Evolutionary conservation across 1,140 invertebrate species (phyloP).

Genomic region (Harlomillsia oculata): DNA sequence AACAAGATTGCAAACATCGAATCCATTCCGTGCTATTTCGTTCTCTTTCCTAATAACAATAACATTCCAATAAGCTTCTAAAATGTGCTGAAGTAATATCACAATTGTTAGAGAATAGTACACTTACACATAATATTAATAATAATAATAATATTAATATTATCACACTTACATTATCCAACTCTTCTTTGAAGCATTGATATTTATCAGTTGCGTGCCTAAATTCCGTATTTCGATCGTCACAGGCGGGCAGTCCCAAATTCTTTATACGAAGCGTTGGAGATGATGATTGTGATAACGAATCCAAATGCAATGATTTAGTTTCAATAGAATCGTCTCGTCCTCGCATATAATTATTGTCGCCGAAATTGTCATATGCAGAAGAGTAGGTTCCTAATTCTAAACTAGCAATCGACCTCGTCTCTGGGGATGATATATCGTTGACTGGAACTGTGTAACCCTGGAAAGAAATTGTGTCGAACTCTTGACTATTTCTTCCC

Average conservation of each 20-base stretch:
- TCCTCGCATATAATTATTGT: background rate
- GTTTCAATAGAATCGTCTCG: background rate
- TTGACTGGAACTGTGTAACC: too few species aligned
- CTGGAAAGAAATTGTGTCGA: too few species aligned
- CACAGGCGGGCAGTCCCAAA: too few species aligned
- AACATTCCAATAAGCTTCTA: too few species aligned
- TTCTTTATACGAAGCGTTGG: background rate
- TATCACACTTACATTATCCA: conserved; percentile 29
- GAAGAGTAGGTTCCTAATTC: conserved; percentile 40
- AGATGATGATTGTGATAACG: too few species aligned
- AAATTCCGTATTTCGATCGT: too few species aligned
- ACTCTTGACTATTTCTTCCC: too few species aligned
- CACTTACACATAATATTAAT: background rate
- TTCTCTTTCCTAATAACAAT: conserved; percentile 39
- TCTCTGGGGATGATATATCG: conserved; percentile 38
- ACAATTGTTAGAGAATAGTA: background rate
- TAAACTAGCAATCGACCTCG: conserved; percentile 43
- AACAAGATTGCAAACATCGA: conserved; percentile 49
- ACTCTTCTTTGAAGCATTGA: conserved; percentile 31
- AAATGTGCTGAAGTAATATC: background rate
- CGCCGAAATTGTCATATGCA: conserved; percentile 1
- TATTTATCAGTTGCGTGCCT: conserved; percentile 22
- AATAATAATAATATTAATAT: background rate
- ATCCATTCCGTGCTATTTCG: conserved; percentile 51
- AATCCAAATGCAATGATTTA: too few species aligned